Evolutionary conservation across 2,888 invertebrate genomes (phyloP), one percentile per base, ranked within the genome.

Genomic region (Creontiades dilutus): DNA sequence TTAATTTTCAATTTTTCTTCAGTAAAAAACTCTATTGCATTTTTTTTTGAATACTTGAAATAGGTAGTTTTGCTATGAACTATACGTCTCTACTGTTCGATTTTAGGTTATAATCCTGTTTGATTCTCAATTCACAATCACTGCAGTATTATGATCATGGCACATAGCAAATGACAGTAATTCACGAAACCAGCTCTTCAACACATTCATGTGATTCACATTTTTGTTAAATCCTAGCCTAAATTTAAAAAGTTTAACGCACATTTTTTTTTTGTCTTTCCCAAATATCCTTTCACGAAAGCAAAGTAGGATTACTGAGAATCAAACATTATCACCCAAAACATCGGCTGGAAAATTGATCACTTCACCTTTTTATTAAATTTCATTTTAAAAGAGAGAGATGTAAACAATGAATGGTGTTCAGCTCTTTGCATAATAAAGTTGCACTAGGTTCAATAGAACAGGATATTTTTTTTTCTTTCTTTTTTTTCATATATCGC

Each of bases 21-120:
- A 90, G 90, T 90, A 91, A 91, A 91, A 91, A 91, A 91, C 84
- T 90, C 80, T 89, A 90, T 91, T 90, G 91, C 90, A 88, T 90
- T 88, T 84, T 75, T 90, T 88, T 84, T 75, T 86, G 81, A 90
- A 90, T 90, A 88, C 55, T 55, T 85, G 85, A 80, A 88, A 88
- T 61, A 75, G 46, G 19, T 85, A 47, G 19, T 76, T 88, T 88
- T 61, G 48, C 88, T 88, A 88, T 88, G 47, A 78, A 55, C 90
- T 91, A 90, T 88, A 68, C 90, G 90, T 88, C 85, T 90, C 90
- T 91, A 90, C 76, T 46, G 75, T 90, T 89, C 78, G 46, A 52
- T 78, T 89, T 89, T 90, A 57, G 78, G 27, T 90, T 80, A 47
- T 27, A n/a, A 90, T 86, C 68, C 75, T 68, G 89, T 89, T 89